A percentile compares a stretch with the other conserved stretches of the same genome.
phyloP scores from a whole-genome alignment of 2,113 vertebrate species.

The Struthidea cinerea region DNA sequence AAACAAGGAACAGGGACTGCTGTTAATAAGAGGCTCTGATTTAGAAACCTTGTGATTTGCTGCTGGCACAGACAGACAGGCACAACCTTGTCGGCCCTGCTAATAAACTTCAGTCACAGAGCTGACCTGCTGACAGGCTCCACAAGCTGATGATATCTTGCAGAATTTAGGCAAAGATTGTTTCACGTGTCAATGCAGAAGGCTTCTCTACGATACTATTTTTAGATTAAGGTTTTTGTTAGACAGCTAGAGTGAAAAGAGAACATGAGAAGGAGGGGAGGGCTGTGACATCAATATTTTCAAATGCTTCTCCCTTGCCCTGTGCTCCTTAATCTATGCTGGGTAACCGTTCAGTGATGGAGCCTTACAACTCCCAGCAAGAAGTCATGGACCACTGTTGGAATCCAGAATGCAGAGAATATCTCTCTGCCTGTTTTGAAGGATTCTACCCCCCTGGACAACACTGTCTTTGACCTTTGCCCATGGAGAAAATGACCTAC shows the following conservation, averaged over 20 bases:
- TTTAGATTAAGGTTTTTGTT: neutral
- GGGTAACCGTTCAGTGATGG: neutral
- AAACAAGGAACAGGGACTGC: neutral
- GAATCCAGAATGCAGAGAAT: too few species aligned
- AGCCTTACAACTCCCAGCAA: neutral
- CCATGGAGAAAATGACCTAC: too few species aligned
- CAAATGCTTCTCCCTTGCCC: neutral
- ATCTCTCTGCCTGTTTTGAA: too few species aligned
- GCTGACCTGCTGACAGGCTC: conserved; percentile 25
- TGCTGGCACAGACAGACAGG: neutral
- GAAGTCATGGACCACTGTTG: neutral
- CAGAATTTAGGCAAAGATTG: neutral
- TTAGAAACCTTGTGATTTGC: conserved; percentile 10
- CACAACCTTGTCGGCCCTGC: conserved; percentile 16
- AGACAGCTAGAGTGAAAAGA: neutral
- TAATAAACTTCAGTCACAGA: conserved; percentile 33
- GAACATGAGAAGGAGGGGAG: neutral
- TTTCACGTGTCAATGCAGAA: neutral
- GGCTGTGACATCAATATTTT: neutral
- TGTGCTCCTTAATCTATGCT: neutral
- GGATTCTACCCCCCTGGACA: too few species aligned
- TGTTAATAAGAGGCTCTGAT: conserved; percentile 9
- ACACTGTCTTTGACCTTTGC: too few species aligned
- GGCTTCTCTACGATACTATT: neutral
- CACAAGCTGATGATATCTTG: neutral